These are phyloP conservation scores for Phengaris arion DNA, from an alignment of 2,888 invertebrate genomes.

Conservation along the genomic window DNA sequence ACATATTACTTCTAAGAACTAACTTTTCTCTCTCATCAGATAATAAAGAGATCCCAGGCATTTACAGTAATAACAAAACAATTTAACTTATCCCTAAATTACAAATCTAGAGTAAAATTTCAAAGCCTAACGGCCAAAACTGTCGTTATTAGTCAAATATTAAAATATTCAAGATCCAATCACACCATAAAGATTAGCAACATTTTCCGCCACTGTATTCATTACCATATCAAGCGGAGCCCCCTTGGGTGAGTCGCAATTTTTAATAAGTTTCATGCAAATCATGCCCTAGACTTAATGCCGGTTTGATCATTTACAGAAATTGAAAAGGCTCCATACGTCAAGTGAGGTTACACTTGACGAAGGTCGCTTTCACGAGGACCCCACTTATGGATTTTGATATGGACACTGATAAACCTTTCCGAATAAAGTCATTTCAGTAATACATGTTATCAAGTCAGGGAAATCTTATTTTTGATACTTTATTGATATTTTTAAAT, in stretches of 20 bases:
- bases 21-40: too few relatives aligned
- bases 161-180: constrained; percentile 19
- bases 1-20: too few relatives aligned
- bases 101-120: too few relatives aligned
- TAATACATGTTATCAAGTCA: constrained; percentile 26
- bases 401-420: constrained; percentile 60
- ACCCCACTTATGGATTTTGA: constrained; percentile 61
- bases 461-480: constrained; percentile 2
- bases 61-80: too few relatives aligned
- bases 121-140: not conserved
- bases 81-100: too few relatives aligned
- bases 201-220: constrained; percentile 40
- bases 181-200: constrained; percentile 28
- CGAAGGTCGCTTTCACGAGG: constrained; percentile 64
- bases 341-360: constrained; percentile 68
- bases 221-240: constrained; percentile 48
- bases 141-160: not conserved
- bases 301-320: constrained; percentile 61
- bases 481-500: not conserved
- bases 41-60: too few relatives aligned
- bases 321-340: constrained; percentile 68
- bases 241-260: constrained; percentile 49
- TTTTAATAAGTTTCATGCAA: constrained; percentile 76
- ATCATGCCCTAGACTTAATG: constrained; percentile 66
- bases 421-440: constrained; percentile 22